phyloP scores from a whole-genome alignment of 2,888 invertebrate species.

The Crematogaster levior region DNA sequence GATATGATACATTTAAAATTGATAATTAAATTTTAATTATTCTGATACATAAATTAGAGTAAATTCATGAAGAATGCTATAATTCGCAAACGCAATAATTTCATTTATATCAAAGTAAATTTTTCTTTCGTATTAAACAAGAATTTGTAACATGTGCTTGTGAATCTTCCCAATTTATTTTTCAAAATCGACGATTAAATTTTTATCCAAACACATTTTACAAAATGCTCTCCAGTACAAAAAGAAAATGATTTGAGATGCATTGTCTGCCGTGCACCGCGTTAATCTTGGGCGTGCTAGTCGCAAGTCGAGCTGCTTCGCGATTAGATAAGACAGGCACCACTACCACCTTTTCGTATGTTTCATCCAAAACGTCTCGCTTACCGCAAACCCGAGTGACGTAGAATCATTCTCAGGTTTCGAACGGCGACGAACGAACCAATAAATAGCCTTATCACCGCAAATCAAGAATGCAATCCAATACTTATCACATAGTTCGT shows the following conservation, averaged over 20 bases:
- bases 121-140: background rate
- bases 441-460: constrained; percentile 1
- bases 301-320: background rate
- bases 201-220: background rate
- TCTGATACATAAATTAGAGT: background rate
- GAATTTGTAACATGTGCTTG: background rate
- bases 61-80: background rate
- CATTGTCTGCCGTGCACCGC: background rate
- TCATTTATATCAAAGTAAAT: background rate
- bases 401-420: constrained; percentile 1
- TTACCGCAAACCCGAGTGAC: constrained; percentile 11
- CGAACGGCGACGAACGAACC: background rate
- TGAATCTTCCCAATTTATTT: background rate
- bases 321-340: constrained; percentile 28
- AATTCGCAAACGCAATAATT: background rate
- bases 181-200: background rate
- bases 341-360: background rate
- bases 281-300: background rate
- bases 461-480: background rate
- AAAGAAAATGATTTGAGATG: background rate
- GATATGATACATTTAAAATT: background rate
- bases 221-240: background rate
- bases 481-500: background rate
- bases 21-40: background rate
- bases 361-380: constrained; percentile 14